Percentiles rank a stretch among this genome's conserved stretches.
These are phyloP conservation scores for Picus viridis DNA, from an alignment of 2,797 vertebrate genomes.

Conservation along the genomic window DNA sequence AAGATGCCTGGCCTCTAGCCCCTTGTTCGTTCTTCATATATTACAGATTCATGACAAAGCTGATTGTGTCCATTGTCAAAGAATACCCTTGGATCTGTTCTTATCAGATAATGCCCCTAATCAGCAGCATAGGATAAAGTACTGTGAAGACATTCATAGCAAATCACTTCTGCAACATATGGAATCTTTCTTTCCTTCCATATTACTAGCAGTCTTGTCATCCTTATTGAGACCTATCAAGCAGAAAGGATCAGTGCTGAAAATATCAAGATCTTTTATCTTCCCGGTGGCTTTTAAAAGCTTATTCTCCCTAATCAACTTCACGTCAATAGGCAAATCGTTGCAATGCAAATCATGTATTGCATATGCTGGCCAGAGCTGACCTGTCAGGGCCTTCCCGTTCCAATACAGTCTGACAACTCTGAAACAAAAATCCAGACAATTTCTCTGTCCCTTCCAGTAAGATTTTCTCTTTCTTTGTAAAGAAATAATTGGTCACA, in stretches of 20 bases:
- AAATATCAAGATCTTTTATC: conserved; percentile 16
- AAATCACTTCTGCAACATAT: conserved; percentile 11
- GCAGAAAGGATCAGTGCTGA: conserved; percentile 20
- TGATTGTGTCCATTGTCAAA: conserved; percentile 32
- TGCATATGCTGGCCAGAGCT: conserved; percentile 7
- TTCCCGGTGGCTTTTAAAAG: neutral
- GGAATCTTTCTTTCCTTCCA: conserved; percentile 2
- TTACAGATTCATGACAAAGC: conserved; percentile 26
- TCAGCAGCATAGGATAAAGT: conserved; percentile 50
- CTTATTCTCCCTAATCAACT: neutral
- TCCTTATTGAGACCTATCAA: neutral
- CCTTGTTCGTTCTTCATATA: conserved; percentile 29
- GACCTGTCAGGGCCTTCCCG: neutral
- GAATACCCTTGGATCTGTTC: neutral
- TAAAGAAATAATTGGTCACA: neutral
- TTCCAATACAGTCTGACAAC: neutral
- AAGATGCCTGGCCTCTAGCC: conserved; percentile 30
- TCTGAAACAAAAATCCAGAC: neutral
- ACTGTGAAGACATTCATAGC: conserved; percentile 39
- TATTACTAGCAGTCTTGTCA: conserved; percentile 12
- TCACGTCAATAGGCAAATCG: neutral
- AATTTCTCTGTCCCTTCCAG: neutral
- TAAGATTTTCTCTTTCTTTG: neutral
- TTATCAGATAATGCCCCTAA: conserved; percentile 56
- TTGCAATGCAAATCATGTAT: neutral